Evolutionary conservation across 2,888 invertebrate species (phyloP).

Genomic region (Apoderus coryli): DNA sequence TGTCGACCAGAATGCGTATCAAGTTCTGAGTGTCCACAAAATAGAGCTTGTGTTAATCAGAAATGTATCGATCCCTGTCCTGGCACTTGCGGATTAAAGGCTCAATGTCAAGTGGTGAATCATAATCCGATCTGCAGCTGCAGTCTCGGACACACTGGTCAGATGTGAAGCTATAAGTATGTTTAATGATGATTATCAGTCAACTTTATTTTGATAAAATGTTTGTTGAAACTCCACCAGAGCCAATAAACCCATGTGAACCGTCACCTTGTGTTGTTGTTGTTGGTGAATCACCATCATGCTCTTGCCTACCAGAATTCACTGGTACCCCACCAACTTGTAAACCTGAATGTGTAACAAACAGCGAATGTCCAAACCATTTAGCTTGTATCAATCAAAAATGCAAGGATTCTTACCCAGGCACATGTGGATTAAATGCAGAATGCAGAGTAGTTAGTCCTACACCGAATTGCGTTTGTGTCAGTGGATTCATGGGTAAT

Average conservation of each 20-base stretch:
- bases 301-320: constrained; percentile 55
- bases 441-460: constrained; percentile 51
- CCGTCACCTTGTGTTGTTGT: constrained; percentile 72
- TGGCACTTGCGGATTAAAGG: constrained; percentile 40
- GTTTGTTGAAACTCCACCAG: too few relatives aligned
- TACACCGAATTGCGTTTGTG: constrained; percentile 47
- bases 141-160: too few relatives aligned
- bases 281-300: constrained; percentile 51
- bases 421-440: constrained; percentile 45
- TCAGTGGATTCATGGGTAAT: constrained; percentile 44
- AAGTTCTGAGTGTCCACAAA: constrained; percentile 36
- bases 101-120: constrained; percentile 39
- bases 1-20: constrained; percentile 37
- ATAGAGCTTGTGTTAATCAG: constrained; percentile 35
- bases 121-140: too few relatives aligned
- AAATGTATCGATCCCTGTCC: too few relatives aligned
- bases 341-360: constrained; percentile 65
- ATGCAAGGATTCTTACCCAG: constrained; percentile 52
- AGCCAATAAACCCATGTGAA: constrained; percentile 48
- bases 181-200: too few relatives aligned
- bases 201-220: too few relatives aligned
- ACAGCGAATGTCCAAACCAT: too few relatives aligned
- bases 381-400: too few relatives aligned
- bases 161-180: too few relatives aligned
- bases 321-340: constrained; percentile 61